phyloP scores from a whole-genome alignment of 2,113 vertebrate genomes.

The Spea bombifrons region DNA sequence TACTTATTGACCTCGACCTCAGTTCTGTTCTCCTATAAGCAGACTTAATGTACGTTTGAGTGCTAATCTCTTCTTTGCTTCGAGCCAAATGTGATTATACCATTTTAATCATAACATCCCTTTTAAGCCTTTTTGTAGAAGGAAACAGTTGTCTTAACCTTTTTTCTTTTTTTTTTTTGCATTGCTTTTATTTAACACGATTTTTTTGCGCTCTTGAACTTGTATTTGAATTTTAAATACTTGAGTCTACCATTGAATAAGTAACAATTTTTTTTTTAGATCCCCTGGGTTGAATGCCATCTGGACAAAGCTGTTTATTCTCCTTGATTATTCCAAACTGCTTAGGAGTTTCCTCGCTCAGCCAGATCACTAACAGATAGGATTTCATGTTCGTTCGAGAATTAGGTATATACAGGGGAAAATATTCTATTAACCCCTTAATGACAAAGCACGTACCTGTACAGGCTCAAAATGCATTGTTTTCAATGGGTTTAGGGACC shows the following conservation, averaged over 20 bases:
- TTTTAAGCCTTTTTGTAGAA: neutral
- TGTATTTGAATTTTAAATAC: slow-evolving; percentile 6
- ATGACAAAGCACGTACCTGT: too few relatives aligned
- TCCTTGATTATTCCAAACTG: slow-evolving; percentile 33
- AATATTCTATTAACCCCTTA: too few relatives aligned
- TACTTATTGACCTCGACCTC: neutral
- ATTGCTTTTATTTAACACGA: neutral
- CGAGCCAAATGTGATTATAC: neutral
- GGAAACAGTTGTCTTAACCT: neutral
- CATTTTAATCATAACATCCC: neutral
- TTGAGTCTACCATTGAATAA: neutral
- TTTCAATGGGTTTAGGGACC: too few relatives aligned
- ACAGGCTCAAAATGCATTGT: too few relatives aligned
- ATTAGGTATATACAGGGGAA: too few relatives aligned
- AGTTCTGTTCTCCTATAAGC: neutral
- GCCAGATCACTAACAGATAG: neutral
- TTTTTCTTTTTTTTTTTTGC: neutral
- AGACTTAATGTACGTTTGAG: neutral
- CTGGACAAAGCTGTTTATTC: slow-evolving; percentile 39
- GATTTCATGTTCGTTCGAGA: too few relatives aligned
- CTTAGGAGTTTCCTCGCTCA: slow-evolving; percentile 16
- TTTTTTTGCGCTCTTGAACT: neutral
- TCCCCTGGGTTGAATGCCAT: slow-evolving; percentile 41
- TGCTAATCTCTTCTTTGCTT: neutral
- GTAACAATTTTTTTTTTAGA: slow-evolving; percentile 6